Evolutionary conservation across 35 echinoderm and acorn worm species (phyloP).

Genomic region (Lytechinus variegatus): DNA sequence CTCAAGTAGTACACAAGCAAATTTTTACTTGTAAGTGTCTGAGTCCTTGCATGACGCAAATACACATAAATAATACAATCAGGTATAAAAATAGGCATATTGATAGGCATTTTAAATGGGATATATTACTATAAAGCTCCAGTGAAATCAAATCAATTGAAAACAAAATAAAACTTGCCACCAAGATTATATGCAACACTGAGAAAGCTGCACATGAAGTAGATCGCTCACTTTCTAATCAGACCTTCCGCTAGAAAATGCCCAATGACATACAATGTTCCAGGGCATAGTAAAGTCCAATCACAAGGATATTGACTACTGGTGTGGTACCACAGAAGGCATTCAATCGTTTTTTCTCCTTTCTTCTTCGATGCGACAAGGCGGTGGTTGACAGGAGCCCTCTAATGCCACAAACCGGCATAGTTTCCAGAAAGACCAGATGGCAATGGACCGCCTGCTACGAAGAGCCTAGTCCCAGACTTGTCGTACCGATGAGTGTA

Average conservation of each 20-base stretch:
- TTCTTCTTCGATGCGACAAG: neutral
- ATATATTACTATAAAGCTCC: neutral
- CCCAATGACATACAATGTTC: neutral
- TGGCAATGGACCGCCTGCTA: constrained; percentile 84
- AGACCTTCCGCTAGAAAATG: neutral
- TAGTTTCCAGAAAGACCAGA: constrained; percentile 94
- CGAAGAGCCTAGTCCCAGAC: constrained; percentile 81
- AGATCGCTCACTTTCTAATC: neutral
- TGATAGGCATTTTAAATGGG: neutral
- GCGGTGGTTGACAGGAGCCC: neutral
- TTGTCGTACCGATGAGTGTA: constrained; percentile 93
- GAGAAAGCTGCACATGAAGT: neutral
- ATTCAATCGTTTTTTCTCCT: neutral
- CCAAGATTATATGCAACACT: neutral
- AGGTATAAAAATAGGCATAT: neutral
- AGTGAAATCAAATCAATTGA: neutral
- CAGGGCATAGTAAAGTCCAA: neutral
- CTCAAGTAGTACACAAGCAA: no score
- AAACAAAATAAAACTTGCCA: neutral
- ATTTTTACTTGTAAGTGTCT: no score
- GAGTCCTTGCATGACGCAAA: neutral
- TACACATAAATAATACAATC: neutral
- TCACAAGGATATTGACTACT: neutral
- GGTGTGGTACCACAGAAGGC: neutral
- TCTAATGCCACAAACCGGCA: constrained; percentile 84